These are phyloP conservation scores for Natator depressus DNA, from an alignment of 2,113 vertebrate species.

Conservation along the genomic window DNA sequence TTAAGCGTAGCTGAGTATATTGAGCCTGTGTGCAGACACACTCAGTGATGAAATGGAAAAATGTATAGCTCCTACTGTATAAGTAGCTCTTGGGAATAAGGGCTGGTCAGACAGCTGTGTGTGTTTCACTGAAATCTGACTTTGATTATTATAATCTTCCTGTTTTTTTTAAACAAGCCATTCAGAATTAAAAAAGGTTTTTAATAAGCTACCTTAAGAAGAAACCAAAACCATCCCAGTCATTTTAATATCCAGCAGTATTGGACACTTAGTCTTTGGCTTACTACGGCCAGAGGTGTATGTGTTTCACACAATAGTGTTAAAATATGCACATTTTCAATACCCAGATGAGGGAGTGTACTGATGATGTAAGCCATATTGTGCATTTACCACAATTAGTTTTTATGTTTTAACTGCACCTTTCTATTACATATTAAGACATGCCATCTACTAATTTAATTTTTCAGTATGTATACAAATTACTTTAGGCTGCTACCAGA, in stretches of 20 bases:
- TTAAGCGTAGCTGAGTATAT: not conserved
- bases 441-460: not conserved
- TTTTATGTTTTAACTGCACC: not conserved
- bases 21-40: conserved; percentile 41
- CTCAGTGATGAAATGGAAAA: conserved; percentile 32
- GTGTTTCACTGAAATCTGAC: conserved; percentile 36
- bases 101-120: conserved; percentile 35
- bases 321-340: not conserved
- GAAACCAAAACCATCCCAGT: not conserved
- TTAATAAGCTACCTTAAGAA: not conserved
- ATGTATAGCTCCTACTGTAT: fast-evolving
- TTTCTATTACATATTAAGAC: not conserved
- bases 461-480: fast-evolving
- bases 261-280: not conserved
- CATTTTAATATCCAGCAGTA: not conserved
- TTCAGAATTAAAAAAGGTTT: not conserved
- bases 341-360: not conserved
- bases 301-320: not conserved
- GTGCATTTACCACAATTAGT: not conserved
- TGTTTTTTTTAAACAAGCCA: not conserved
- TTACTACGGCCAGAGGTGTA: not conserved
- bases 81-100: conserved; percentile 17
- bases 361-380: not conserved
- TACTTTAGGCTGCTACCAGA: not conserved
- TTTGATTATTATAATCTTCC: not conserved